phyloP scores from a whole-genome alignment of 2,113 vertebrate species.

The Misgurnus mizolepis region DNA sequence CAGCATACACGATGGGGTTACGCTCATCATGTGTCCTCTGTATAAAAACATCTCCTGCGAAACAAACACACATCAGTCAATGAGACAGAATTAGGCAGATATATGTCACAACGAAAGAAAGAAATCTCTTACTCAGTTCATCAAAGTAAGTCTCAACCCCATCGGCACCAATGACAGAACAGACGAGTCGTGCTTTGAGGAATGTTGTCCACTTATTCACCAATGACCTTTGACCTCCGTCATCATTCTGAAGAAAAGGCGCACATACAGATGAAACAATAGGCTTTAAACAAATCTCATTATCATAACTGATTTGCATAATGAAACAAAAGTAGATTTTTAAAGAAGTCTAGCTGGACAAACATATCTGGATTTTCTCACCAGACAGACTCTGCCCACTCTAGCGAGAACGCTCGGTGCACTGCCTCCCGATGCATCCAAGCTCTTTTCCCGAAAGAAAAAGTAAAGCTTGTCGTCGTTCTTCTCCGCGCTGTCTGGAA shows the following conservation, averaged over 20 bases:
- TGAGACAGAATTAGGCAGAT: background rate
- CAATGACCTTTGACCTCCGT: slow-evolving; percentile 82
- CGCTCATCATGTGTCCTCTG: slow-evolving; percentile 80
- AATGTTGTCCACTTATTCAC: slow-evolving; percentile 87
- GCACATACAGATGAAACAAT: background rate
- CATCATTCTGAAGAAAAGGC: slow-evolving; percentile 75
- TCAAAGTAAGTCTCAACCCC: slow-evolving; percentile 84
- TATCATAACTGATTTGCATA: slow-evolving; percentile 1
- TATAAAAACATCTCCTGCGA: slow-evolving; percentile 81
- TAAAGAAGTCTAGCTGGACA: background rate
- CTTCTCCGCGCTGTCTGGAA: slow-evolving; percentile 81
- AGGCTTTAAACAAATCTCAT: background rate
- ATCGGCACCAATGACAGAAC: slow-evolving; percentile 81
- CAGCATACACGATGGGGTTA: slow-evolving; percentile 79
- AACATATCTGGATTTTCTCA: slow-evolving; percentile 58
- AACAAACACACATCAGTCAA: slow-evolving; percentile 39
- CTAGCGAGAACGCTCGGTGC: slow-evolving; percentile 77
- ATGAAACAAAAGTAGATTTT: background rate
- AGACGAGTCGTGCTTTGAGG: slow-evolving; percentile 83
- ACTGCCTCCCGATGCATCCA: slow-evolving; percentile 75
- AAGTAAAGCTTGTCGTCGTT: slow-evolving; percentile 87
- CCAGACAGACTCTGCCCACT: slow-evolving; percentile 83
- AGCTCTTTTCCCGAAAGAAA: slow-evolving; percentile 83
- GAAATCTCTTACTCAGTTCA: slow-evolving; percentile 76
- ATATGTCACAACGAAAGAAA: background rate